Evolutionary conservation across 1,140 invertebrate species (phyloP).

Genomic region (Spodoptera frugiperda): DNA sequence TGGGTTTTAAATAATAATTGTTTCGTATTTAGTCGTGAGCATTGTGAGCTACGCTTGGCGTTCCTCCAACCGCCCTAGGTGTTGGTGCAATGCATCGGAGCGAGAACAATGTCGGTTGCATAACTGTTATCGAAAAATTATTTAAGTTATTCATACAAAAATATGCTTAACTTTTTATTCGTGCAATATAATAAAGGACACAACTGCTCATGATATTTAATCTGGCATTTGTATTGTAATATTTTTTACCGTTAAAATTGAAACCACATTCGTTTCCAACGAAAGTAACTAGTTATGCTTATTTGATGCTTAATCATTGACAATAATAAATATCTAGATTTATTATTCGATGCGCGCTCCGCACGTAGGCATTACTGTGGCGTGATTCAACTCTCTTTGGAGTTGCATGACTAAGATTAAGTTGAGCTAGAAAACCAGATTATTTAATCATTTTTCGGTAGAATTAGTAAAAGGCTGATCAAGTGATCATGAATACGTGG

Average conservation of each 20-base stretch:
- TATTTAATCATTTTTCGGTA: not conserved
- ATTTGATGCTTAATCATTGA: not conserved
- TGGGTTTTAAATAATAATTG: slow-evolving; percentile 40
- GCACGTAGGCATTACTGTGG: slow-evolving; percentile 12
- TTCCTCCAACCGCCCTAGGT: slow-evolving; percentile 26
- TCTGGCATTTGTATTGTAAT: not conserved
- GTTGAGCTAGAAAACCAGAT: not conserved
- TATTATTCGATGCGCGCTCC: not conserved
- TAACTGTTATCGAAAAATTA: slow-evolving; percentile 7
- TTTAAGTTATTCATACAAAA: slow-evolving; percentile 21
- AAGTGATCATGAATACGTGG: not conserved
- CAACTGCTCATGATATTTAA: not conserved
- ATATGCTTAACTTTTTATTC: slow-evolving; percentile 1
- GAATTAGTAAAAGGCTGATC: not conserved
- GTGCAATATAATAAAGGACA: not conserved
- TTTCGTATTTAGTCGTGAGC: slow-evolving; percentile 41
- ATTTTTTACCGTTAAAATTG: not conserved
- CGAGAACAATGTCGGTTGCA: slow-evolving; percentile 20
- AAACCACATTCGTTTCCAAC: not conserved
- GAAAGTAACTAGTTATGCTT: not conserved
- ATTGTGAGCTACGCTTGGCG: slow-evolving; percentile 24
- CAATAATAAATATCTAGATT: slow-evolving; percentile 12
- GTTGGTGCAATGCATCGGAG: slow-evolving; percentile 39
- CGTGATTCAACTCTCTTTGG: slow-evolving; percentile 19
- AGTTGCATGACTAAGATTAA: not conserved